A percentile compares a stretch with the other conserved stretches of the same genome.
Evolutionary conservation across 2,888 invertebrate species (phyloP).

Genomic region (Seladonia tumulorum): DNA sequence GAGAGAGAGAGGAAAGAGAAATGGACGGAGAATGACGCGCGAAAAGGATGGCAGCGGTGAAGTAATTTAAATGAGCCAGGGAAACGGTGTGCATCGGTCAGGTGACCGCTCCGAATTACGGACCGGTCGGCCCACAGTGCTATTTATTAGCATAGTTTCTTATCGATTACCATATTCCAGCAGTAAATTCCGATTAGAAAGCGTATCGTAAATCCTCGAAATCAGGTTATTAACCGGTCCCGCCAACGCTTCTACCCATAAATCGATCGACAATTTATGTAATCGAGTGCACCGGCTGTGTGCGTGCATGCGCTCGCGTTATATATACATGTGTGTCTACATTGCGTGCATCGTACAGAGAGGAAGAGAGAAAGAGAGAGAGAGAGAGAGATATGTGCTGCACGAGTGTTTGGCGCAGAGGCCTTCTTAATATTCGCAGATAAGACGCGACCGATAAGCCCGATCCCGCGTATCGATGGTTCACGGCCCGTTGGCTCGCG

Average conservation of each 20-base stretch:
- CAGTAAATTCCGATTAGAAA: constrained; percentile 56
- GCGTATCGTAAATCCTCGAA: constrained; percentile 56
- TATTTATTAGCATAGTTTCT: constrained; percentile 64
- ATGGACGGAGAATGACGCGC: not conserved
- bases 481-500: constrained; percentile 30
- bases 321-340: not conserved
- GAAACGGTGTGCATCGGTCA: constrained; percentile 34
- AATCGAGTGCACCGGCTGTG: constrained; percentile 29
- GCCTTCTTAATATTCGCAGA: constrained; percentile 55
- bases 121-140: constrained; percentile 9
- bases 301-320: not conserved
- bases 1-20: not conserved
- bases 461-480: constrained; percentile 41
- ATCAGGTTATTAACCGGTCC: constrained; percentile 58
- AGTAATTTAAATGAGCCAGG: constrained; percentile 44
- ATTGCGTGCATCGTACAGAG: not conserved
- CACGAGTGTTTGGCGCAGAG: not conserved
- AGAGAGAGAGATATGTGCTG: not conserved
- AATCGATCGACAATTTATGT: constrained; percentile 53
- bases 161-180: constrained; percentile 61
- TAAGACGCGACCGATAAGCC: constrained; percentile 50
- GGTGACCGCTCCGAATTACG: constrained; percentile 41
- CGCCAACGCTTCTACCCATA: constrained; percentile 40
- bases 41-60: constrained; percentile 10
- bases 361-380: not conserved